Conservation (phyloP, 2,888 invertebrate species). For the Aphrophora alni region DNA sequence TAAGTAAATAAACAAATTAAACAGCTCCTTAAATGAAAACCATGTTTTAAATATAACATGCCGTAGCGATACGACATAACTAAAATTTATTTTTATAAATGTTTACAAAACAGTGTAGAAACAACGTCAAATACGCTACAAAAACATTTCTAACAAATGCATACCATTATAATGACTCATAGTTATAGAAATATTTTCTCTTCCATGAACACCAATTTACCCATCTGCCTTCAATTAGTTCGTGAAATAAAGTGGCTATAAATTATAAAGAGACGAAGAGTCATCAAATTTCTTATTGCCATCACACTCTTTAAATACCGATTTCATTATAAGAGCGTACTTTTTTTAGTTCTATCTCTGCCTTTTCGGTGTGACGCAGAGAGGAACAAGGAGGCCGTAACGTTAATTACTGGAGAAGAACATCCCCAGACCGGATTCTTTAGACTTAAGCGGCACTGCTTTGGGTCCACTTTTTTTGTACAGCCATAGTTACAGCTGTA, state of each 20-base stretch:
- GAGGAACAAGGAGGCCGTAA: background rate
- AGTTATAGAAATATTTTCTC: no score
- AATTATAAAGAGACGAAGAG: background rate
- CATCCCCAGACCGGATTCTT: slow-evolving; percentile 1
- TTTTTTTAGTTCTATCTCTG: background rate
- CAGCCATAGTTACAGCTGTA: background rate
- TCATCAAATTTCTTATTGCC: background rate
- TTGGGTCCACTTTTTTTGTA: background rate
- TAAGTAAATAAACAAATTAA: no score
- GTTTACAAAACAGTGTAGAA: no score
- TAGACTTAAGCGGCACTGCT: background rate
- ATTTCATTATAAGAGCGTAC: background rate
- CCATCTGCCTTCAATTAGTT: background rate
- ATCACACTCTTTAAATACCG: background rate
- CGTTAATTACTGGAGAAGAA: background rate
- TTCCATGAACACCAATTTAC: no score
- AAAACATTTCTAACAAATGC: no score
- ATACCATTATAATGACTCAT: no score
- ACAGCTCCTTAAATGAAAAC: no score
- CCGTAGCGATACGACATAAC: no score
- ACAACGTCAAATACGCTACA: no score
- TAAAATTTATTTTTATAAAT: no score
- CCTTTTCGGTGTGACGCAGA: background rate
- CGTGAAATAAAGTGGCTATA: background rate
- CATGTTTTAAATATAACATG: no score